Percentiles rank a stretch among this genome's conserved stretches.
Conservation (phyloP, 2,888 invertebrate genomes). For the Ferrisia virgata region DNA sequence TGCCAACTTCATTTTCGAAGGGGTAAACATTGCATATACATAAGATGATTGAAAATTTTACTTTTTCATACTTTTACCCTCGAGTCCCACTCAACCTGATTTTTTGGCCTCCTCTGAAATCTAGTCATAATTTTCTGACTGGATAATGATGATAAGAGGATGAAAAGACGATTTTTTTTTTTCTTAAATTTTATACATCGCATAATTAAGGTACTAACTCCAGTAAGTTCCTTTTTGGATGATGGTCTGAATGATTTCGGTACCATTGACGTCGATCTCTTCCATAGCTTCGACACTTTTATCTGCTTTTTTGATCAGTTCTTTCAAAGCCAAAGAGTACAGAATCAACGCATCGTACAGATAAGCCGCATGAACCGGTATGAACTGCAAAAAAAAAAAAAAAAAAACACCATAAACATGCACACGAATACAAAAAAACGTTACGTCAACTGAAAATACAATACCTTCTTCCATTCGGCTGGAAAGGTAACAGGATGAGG, state of each 20-base stretch:
- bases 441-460: too few relatives aligned
- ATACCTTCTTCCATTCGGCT: slow-evolving; percentile 54
- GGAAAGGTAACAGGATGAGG: slow-evolving; percentile 62
- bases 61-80: too few relatives aligned
- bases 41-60: too few relatives aligned
- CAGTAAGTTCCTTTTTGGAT: slow-evolving; percentile 78
- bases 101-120: too few relatives aligned
- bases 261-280: slow-evolving; percentile 77
- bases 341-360: slow-evolving; percentile 90
- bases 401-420: background rate
- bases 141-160: too few relatives aligned
- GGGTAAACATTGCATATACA: too few relatives aligned
- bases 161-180: too few relatives aligned
- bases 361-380: slow-evolving; percentile 88
- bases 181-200: background rate
- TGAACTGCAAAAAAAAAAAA: slow-evolving; percentile 63
- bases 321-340: slow-evolving; percentile 82
- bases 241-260: slow-evolving; percentile 80
- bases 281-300: slow-evolving; percentile 64
- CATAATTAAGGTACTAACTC: slow-evolving; percentile 63
- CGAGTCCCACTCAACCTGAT: too few relatives aligned
- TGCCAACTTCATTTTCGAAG: too few relatives aligned
- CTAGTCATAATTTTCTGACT: too few relatives aligned
- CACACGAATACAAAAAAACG: too few relatives aligned
- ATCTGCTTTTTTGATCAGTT: slow-evolving; percentile 55